Conservation (phyloP, 2,888 invertebrate species). For the Hypsopygia costalis region DNA sequence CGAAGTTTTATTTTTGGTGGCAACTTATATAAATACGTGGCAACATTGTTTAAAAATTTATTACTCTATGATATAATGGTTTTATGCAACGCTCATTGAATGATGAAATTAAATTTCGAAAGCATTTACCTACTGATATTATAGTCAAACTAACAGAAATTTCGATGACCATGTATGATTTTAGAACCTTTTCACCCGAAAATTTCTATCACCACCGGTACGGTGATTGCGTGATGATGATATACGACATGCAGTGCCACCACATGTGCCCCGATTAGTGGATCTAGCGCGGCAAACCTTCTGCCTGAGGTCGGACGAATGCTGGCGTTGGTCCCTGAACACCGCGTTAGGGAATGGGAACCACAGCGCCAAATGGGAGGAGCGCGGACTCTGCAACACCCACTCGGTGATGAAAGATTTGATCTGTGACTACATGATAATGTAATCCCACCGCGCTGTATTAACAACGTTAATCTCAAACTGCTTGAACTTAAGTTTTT, state of each 20-base stretch:
- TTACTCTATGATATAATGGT: no score
- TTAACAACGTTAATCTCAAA: no score
- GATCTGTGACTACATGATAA: not conserved
- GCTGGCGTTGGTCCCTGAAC: conserved; percentile 75
- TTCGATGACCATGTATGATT: no score
- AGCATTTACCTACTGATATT: no score
- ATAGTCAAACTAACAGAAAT: no score
- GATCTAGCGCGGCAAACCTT: conserved; percentile 55
- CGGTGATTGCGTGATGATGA: conserved; percentile 3
- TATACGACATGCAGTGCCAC: conserved; percentile 20
- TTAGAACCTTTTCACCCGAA: not conserved
- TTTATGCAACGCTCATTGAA: no score
- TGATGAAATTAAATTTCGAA: no score
- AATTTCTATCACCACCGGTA: not conserved
- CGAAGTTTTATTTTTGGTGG: no score
- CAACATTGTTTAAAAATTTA: no score
- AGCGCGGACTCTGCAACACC: conserved; percentile 78
- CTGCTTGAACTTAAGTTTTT: no score
- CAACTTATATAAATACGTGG: no score
- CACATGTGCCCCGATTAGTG: conserved; percentile 19
- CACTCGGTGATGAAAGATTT: conserved; percentile 25
- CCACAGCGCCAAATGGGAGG: conserved; percentile 80
- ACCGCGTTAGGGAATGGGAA: conserved; percentile 82
- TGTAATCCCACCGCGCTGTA: no score
- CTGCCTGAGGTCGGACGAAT: conserved; percentile 69